Base-by-base conservation (phyloP, 2,797 vertebrate species). In the Masticophis lateralis region DNA sequence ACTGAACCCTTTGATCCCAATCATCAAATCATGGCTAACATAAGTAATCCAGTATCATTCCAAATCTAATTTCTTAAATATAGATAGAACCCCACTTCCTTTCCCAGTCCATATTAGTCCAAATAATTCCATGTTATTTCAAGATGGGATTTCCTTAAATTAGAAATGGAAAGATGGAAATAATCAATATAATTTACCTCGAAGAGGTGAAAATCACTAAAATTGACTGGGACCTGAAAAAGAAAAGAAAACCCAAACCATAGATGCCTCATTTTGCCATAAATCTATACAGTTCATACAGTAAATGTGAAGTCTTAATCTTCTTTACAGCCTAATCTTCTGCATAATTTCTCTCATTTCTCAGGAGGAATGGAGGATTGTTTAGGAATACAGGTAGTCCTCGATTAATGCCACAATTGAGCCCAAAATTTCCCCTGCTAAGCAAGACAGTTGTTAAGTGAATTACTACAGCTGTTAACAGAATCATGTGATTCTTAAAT, bases 211-310 rank as follows among this genome's bases (percentile, higher is more conserved):
- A 51, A 12, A 79, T 87, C 0, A 1, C 87, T 60, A 87, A 86
- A 92, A 86, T 47, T 93, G 92, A 96, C 0, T 87, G 97, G 97
- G 13, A 96, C 95, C 97, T 97, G 87, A 25, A 86, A 16, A 93
- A 95, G 91, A 59, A 90, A 91, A 47, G 0, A 83, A 83, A 83
- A 47, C 20, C 20, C 4, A 83, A 7, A 0, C 25, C 91, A 91
- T 0, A 0, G 0, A 59, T 90, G 37, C 90, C 5, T 60, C 92
- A 11, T 43, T 28, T 93, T 25, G 57, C 32, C 18, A n/a, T 94
- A 14, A 63, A 92, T 57, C 43, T 9, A 14, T 53, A 93, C 87
- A 56, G n/a, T 22, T 69, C 87, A 90, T 28, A 43, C 43, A 43
- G 43, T 43, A 92, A 95, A 93, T 57, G 1, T 94, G 5, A 94